Evolutionary conservation across 1,140 invertebrate genomes (phyloP).

Genomic region (Bemisia tabaci): DNA sequence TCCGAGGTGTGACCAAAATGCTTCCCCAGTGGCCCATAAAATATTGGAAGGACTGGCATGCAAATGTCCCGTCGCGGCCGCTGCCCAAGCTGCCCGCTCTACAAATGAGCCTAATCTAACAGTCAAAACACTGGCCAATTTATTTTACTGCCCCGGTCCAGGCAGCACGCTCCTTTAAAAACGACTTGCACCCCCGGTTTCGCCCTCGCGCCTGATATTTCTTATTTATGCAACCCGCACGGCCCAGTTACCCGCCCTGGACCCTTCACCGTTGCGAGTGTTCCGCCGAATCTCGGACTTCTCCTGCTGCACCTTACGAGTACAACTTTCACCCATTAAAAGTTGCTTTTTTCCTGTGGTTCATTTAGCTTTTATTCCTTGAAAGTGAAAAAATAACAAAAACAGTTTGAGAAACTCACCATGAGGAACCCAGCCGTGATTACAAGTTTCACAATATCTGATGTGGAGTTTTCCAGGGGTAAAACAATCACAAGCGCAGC

Average conservation of each 20-base stretch:
- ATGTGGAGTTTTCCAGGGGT: constrained; percentile 53
- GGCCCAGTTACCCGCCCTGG: too few relatives aligned
- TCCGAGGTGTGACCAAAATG: background rate
- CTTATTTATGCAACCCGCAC: background rate
- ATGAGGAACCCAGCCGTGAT: constrained; percentile 64
- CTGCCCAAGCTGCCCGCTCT: too few relatives aligned
- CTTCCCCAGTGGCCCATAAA: background rate
- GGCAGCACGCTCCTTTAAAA: too few relatives aligned
- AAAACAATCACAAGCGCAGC: constrained; percentile 58
- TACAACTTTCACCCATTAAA: too few relatives aligned
- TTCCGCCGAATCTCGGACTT: too few relatives aligned
- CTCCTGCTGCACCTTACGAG: too few relatives aligned
- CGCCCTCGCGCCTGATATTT: background rate
- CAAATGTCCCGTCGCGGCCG: background rate
- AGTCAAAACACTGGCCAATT: background rate
- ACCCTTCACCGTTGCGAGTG: too few relatives aligned
- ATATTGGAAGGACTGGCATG: background rate
- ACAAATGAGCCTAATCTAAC: background rate
- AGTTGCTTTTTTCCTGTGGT: too few relatives aligned
- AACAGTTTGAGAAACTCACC: constrained; percentile 39
- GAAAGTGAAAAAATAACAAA: background rate
- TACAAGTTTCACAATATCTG: constrained; percentile 55
- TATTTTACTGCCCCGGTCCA: too few relatives aligned
- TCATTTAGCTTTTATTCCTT: too few relatives aligned
- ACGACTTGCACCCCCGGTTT: too few relatives aligned